Percentiles rank a stretch among this genome's conserved stretches.
Evolutionary conservation across 2,888 invertebrate genomes (phyloP).

Genomic region (Scaptomyza flava): DNA sequence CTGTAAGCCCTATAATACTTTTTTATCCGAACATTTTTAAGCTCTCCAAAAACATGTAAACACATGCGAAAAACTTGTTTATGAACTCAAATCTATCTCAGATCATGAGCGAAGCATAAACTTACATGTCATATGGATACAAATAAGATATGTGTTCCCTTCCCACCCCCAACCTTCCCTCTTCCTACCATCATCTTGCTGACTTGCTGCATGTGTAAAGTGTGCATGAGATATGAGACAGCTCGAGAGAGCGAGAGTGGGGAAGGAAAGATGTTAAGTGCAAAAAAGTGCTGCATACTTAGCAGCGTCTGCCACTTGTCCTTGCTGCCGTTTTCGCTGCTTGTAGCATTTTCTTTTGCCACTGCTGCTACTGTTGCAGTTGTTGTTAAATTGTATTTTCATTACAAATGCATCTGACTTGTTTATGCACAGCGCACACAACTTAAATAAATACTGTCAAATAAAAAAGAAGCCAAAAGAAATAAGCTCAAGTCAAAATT

Average conservation of each 20-base stretch:
- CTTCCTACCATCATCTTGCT: not conserved
- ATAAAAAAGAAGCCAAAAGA: conserved; percentile 9
- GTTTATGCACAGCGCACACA: conserved; percentile 58
- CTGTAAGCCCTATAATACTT: not conserved
- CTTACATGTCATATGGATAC: conserved; percentile 1
- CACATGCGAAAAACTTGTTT: conserved; percentile 14
- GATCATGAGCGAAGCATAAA: conserved; percentile 16
- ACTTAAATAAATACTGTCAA: conserved; percentile 45
- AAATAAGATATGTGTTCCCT: not conserved
- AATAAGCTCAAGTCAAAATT: conserved; percentile 22
- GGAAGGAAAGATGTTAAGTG: conserved; percentile 17
- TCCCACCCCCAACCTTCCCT: not conserved
- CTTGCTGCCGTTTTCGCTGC: conserved; percentile 47
- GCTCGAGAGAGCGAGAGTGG: not conserved
- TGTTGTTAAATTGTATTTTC: conserved; percentile 65
- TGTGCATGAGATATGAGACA: not conserved
- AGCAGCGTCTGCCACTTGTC: conserved; percentile 65
- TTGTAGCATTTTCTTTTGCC: conserved; percentile 2
- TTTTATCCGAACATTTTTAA: not conserved
- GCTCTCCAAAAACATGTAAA: not conserved
- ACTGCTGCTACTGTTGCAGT: conserved; percentile 33
- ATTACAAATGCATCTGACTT: conserved; percentile 63
- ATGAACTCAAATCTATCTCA: conserved; percentile 25
- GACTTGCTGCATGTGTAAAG: not conserved
- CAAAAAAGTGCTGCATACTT: conserved; percentile 71